Percentiles rank a stretch among this genome's conserved stretches.
Evolutionary conservation across 2,797 vertebrate species (phyloP).

Genomic region (Schizopygopsis malacanthus): DNA sequence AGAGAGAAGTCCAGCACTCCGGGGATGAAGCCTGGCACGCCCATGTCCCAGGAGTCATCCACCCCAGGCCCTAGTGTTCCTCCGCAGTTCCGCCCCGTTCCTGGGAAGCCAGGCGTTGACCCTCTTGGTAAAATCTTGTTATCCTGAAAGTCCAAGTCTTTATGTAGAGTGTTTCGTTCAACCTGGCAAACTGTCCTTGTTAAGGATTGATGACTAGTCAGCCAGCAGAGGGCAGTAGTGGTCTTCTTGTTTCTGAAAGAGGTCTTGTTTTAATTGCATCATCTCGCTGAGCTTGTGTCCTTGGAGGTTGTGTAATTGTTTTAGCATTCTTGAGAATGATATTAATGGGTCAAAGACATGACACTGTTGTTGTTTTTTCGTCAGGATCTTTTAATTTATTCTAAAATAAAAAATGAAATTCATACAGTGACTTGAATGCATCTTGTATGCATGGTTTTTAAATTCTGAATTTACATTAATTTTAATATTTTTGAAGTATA

Average conservation of each 20-base stretch:
- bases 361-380: neutral
- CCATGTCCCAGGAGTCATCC: conserved; percentile 84
- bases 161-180: neutral
- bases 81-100: conserved; percentile 82
- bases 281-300: neutral
- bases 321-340: conserved; percentile 18
- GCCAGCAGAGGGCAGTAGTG: conserved; percentile 81
- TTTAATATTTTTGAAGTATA: neutral
- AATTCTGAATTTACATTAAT: too few relatives aligned
- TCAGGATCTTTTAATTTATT: neutral
- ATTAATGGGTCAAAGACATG: conserved; percentile 2
- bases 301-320: conserved; percentile 25
- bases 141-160: neutral
- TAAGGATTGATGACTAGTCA: conserved; percentile 51
- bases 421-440: neutral
- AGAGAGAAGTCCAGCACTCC: conserved; percentile 91
- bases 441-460: too few relatives aligned
- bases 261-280: conserved; percentile 25
- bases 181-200: conserved; percentile 36
- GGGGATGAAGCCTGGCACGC: conserved; percentile 88
- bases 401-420: conserved; percentile 1
- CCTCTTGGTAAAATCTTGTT: conserved; percentile 77
- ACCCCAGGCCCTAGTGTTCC: conserved; percentile 81
- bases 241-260: conserved; percentile 60
- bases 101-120: conserved; percentile 82